These are phyloP conservation scores for Phasia obesa DNA, from an alignment of 2,888 invertebrate species.

Conservation along the genomic window DNA sequence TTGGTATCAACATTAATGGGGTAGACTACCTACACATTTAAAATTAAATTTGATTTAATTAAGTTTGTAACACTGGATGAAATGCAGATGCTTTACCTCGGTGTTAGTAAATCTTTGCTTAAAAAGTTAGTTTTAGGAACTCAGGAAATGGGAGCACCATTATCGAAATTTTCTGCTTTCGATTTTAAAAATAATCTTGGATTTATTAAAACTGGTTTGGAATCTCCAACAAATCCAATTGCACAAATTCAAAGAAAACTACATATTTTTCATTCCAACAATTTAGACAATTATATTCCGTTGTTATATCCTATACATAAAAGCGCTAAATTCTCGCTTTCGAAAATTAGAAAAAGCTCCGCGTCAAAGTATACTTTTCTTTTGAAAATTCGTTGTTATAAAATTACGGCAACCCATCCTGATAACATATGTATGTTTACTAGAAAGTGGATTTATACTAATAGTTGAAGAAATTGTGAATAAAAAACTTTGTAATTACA, in stretches of 20 bases:
- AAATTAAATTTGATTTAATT: slow-evolving; percentile 1
- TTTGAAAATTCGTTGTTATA: too few species aligned
- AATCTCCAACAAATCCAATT: background rate
- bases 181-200: slow-evolving; percentile 8
- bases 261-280: background rate
- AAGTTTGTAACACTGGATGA: background rate
- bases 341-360: background rate
- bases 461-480: too few species aligned
- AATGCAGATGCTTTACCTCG: background rate
- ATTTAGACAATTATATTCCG: background rate
- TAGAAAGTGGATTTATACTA: too few species aligned
- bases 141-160: too few species aligned
- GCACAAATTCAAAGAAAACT: too few species aligned
- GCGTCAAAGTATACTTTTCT: too few species aligned
- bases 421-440: too few species aligned
- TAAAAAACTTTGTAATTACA: too few species aligned
- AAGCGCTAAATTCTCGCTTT: background rate
- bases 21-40: background rate
- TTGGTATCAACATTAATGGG: background rate
- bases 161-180: slow-evolving; percentile 7
- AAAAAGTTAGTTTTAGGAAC: background rate
- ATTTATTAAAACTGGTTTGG: background rate
- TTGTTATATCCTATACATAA: background rate
- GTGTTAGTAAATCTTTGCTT: background rate
- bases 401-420: too few species aligned